Conservation (phyloP, 1,140 invertebrate genomes). For the Drosophila chauvacae region DNA sequence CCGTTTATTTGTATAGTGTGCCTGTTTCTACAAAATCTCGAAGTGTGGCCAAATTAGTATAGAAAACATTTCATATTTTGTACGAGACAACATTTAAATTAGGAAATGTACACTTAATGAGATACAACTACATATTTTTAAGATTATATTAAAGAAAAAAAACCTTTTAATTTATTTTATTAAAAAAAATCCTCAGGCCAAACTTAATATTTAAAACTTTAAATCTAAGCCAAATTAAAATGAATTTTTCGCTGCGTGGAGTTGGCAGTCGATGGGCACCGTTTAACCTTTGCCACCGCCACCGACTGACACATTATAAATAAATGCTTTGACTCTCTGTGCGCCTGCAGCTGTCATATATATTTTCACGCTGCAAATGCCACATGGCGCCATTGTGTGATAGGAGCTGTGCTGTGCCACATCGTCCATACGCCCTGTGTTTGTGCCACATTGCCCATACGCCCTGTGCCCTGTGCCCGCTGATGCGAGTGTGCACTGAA, state of each 20-base stretch:
- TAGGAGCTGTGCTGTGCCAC: neutral
- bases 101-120: too few relatives aligned
- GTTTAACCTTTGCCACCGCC: constrained; percentile 65
- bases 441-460: constrained; percentile 47
- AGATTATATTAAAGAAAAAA: too few relatives aligned
- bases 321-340: constrained; percentile 49
- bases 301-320: constrained; percentile 53
- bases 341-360: constrained; percentile 44
- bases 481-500: constrained; percentile 26
- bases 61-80: too few relatives aligned
- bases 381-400: constrained; percentile 14
- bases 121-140: too few relatives aligned
- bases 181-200: too few relatives aligned
- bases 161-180: too few relatives aligned
- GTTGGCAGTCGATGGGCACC: constrained; percentile 68
- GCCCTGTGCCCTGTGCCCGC: constrained; percentile 21
- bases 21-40: too few relatives aligned
- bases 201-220: too few relatives aligned
- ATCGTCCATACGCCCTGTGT: constrained; percentile 46
- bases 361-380: constrained; percentile 42
- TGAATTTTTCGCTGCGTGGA: neutral
- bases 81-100: too few relatives aligned
- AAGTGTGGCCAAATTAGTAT: too few relatives aligned
- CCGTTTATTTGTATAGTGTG: too few relatives aligned
- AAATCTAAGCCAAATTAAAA: too few relatives aligned